Evolutionary conservation across 2,797 vertebrate species (phyloP), one percentile per base, ranked within the genome.

Genomic region (Epinephelus malabaricus): DNA sequence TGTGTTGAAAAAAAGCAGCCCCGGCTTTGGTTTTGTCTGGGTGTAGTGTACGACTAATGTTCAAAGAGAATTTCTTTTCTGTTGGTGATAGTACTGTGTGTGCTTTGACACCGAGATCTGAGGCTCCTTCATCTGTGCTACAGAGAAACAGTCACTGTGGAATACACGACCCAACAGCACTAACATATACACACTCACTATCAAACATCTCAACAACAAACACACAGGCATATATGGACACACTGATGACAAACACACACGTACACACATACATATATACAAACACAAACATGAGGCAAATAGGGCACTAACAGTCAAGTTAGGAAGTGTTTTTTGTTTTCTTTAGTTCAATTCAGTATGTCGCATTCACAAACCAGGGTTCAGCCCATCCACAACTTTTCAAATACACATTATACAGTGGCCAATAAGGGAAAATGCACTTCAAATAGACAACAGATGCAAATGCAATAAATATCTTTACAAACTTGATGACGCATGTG

Each of bases 91-190:
- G 51, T 23, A 3, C 47, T 61, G 47, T 23, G n/a, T 67, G 76
- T 55, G 67, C 69, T 79, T 30, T 75, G 67, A 64, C 73, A 59
- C 60, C 9, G 27, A 84, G 73, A 82, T 88, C 68, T 83, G 66
- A 83, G 69, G 64, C 30, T 51, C 47, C 70, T 75, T 76, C 78
- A 77, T 78, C 76, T 69, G 62, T 17, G 59, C 49, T 66, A 56
- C 78, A 61, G 25, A 79, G 71, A 75, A 69, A 60, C 72, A 49
- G 34, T 8, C 62, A 25, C 66, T 27, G 50, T 43, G 56, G 61
- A 71, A 59, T 18, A 72, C 66, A 51, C 2, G 2, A 27, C 43
- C 60, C 34, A 53, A 15, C 66, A 70, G 50, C 49, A 53, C 34
- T 54, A 9, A 56, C 38, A 67, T 47, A 62, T 11, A 58, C 75